These are phyloP conservation scores for Drosophila lutescens DNA, from an alignment of 2,888 invertebrate species.

Conservation along the genomic window DNA sequence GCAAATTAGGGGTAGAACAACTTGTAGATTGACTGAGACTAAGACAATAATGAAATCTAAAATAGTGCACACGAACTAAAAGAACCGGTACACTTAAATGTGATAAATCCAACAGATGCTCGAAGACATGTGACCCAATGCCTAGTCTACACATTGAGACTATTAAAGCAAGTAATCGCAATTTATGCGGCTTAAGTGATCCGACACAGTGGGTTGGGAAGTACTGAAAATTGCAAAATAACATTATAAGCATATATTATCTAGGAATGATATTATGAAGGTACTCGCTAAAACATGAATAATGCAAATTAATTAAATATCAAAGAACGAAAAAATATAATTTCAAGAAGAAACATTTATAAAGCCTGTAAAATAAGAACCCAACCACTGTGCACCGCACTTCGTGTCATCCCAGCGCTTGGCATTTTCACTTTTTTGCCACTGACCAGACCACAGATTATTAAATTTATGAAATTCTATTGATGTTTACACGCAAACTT, in stretches of 20 bases:
- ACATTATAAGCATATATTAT: background rate
- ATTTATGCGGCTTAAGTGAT: slow-evolving; percentile 68
- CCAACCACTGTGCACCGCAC: slow-evolving; percentile 47
- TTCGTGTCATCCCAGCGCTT: slow-evolving; percentile 45
- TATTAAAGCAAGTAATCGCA: slow-evolving; percentile 66
- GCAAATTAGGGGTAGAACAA: background rate
- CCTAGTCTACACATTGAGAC: slow-evolving; percentile 65
- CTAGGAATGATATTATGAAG: background rate
- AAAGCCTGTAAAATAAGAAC: background rate
- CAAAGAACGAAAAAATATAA: background rate
- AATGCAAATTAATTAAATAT: background rate
- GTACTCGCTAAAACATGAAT: no score
- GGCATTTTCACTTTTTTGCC: slow-evolving; percentile 69
- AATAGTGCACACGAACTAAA: slow-evolving; percentile 21
- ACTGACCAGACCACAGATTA: slow-evolving; percentile 62
- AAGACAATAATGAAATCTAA: slow-evolving; percentile 27
- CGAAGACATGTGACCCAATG: slow-evolving; percentile 66
- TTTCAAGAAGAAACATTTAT: no score
- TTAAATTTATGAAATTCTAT: slow-evolving; percentile 78
- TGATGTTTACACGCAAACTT: slow-evolving; percentile 75
- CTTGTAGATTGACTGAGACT: slow-evolving; percentile 15
- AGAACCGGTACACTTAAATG: slow-evolving; percentile 28
- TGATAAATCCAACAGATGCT: slow-evolving; percentile 52
- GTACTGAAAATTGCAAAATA: background rate
- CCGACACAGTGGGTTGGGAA: slow-evolving; percentile 49